Conservation (phyloP, 2,113 vertebrate species). For the Apeltes quadracus region DNA sequence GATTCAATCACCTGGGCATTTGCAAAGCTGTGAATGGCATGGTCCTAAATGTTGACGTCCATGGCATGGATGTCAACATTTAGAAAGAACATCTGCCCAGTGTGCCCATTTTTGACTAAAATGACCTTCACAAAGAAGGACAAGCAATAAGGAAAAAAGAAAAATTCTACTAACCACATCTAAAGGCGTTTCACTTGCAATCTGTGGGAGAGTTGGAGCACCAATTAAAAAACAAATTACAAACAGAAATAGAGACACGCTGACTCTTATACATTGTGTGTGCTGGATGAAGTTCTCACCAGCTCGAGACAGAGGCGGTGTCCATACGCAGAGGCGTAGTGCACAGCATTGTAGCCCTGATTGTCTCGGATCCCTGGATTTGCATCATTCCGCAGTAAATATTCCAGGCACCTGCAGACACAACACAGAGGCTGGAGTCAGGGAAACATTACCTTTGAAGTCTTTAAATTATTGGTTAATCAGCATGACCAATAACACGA, state of each 20-base stretch:
- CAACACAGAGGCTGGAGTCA: constrained; percentile 38
- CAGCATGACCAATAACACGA: constrained; percentile 7
- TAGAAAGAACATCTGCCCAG: not conserved
- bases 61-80: no score
- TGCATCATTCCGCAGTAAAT: constrained; percentile 96
- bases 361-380: constrained; percentile 97
- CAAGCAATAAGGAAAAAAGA: not conserved
- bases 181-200: constrained; percentile 95
- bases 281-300: constrained; percentile 66
- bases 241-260: not conserved
- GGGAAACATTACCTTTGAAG: constrained; percentile 13
- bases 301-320: constrained; percentile 84
- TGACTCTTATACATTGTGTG: not conserved
- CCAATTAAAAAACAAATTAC: not conserved
- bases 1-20: not conserved
- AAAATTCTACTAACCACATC: constrained; percentile 91
- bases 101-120: no score
- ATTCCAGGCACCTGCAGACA: constrained; percentile 94
- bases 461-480: not conserved
- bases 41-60: not conserved
- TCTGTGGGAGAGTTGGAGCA: constrained; percentile 80
- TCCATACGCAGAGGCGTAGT: constrained; percentile 89
- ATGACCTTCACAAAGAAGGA: constrained; percentile 7
- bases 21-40: not conserved
- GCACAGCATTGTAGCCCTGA: constrained; percentile 97